Evolutionary conservation across 2,113 vertebrate genomes (phyloP).

Genomic region (Mixornis gularis): DNA sequence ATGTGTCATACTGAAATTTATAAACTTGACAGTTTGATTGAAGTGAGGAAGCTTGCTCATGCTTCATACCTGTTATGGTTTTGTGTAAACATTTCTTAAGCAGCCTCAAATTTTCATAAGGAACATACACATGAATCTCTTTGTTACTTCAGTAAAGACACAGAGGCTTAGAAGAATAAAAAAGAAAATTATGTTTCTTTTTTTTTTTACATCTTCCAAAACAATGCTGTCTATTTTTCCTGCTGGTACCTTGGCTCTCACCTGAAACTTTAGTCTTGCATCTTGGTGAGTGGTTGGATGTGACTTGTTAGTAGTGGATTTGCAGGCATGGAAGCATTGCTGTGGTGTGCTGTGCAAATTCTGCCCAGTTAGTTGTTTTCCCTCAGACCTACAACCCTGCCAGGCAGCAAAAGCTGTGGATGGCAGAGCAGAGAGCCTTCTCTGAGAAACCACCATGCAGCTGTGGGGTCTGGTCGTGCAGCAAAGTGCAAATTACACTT

Average conservation of each 20-base stretch:
- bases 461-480: background rate
- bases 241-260: background rate
- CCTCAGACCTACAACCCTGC: background rate
- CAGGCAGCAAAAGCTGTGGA: background rate
- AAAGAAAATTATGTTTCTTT: background rate
- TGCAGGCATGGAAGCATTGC: background rate
- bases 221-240: background rate
- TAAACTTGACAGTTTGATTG: background rate
- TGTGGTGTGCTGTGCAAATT: background rate
- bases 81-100: background rate
- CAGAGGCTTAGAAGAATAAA: background rate
- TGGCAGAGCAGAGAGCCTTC: background rate
- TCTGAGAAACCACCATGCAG: background rate
- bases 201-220: background rate
- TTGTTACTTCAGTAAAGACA: background rate
- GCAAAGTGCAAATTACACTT: background rate
- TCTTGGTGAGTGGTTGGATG: background rate
- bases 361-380: background rate
- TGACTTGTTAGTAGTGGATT: background rate
- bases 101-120: background rate
- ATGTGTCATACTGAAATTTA: background rate
- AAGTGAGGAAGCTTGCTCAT: background rate
- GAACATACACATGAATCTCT: background rate
- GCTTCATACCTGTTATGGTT: background rate
- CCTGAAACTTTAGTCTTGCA: background rate